A percentile compares a stretch with the other conserved stretches of the same genome.
phyloP scores from a whole-genome alignment of 2,113 vertebrate species.

The Tachycineta bicolor region DNA sequence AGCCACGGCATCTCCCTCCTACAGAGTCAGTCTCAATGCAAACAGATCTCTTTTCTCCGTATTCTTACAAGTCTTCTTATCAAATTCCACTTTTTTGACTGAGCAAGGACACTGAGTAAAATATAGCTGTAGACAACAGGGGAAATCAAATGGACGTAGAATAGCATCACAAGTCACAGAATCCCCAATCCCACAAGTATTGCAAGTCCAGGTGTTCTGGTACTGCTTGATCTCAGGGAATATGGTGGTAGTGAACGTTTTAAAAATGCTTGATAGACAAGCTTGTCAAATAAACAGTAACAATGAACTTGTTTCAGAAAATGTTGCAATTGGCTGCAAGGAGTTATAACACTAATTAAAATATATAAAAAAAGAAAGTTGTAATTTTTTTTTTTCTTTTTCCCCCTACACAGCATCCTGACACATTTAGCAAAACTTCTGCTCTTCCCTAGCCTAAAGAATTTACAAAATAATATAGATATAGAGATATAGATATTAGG shows the following conservation, averaged over 20 bases:
- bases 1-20: neutral
- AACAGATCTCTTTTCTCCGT: neutral
- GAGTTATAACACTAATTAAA: neutral
- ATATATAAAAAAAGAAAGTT: neutral
- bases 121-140: neutral
- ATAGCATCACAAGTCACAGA: neutral
- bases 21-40: neutral
- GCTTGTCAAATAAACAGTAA: neutral
- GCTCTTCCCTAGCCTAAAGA: neutral
- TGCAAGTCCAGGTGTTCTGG: accelerated
- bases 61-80: neutral
- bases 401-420: neutral
- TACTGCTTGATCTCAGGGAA: neutral
- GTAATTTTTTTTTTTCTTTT: neutral
- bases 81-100: neutral
- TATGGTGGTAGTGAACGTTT: neutral
- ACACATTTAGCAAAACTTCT: neutral
- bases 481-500: neutral
- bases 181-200: too few species aligned
- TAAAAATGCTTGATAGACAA: neutral
- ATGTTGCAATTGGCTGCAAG: neutral
- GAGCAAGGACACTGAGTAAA: neutral
- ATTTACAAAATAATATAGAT: neutral
- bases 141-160: neutral
- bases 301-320: neutral